A percentile compares a stretch with the other conserved stretches of the same genome.
Conservation (phyloP, 2,888 invertebrate genomes). For the Tineola bisselliella region DNA sequence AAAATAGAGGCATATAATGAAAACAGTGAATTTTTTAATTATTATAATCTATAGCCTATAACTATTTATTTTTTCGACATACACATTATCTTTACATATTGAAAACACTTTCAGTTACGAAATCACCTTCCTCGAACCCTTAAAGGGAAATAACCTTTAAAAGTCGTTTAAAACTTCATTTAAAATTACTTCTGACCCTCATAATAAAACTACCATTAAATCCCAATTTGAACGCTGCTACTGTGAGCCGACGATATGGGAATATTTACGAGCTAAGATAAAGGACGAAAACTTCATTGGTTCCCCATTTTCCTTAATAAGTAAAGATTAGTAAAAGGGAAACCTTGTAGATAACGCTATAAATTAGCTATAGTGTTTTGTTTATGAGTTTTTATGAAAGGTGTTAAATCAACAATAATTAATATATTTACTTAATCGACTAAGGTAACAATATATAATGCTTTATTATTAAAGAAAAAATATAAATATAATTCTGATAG, state of each 20-base stretch:
- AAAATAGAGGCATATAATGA: too few species aligned
- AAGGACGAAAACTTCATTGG: conserved; percentile 59
- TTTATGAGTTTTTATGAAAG: conserved; percentile 8
- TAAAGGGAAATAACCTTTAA: not conserved
- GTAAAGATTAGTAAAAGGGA: conserved; percentile 59
- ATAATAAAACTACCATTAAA: conserved; percentile 45
- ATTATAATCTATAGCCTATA: too few species aligned
- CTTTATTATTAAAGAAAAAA: too few species aligned
- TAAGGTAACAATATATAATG: too few species aligned
- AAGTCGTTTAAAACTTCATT: not conserved
- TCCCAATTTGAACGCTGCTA: conserved; percentile 50
- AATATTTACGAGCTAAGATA: conserved; percentile 54
- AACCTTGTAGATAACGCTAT: conserved; percentile 40
- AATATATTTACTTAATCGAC: not conserved
- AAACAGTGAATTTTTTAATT: too few species aligned
- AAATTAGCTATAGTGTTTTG: conserved; percentile 28
- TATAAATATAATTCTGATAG: too few species aligned
- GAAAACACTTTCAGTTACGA: not conserved
- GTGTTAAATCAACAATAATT: not conserved
- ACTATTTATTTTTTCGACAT: too few species aligned
- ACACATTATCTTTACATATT: not conserved
- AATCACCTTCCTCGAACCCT: not conserved
- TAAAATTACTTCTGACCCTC: conserved; percentile 1
- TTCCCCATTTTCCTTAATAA: conserved; percentile 65
- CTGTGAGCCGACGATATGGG: conserved; percentile 23